Conservation (phyloP, 2,113 vertebrate genomes). For the Pseudopipra pipra region DNA sequence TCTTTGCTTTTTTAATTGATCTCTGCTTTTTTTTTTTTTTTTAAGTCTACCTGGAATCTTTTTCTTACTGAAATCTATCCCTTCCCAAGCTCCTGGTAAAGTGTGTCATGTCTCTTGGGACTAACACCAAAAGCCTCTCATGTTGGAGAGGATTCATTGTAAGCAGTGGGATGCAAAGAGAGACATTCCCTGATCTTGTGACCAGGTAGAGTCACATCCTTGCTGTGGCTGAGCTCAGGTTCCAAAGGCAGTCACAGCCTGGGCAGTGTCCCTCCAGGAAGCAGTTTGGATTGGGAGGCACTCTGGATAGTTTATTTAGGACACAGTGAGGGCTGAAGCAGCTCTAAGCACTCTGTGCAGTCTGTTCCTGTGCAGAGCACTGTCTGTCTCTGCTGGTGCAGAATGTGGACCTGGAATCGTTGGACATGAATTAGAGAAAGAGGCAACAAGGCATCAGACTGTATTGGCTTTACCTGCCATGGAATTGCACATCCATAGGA, state of each 20-base stretch:
- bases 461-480: neutral
- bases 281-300: neutral
- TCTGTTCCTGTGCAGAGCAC: neutral
- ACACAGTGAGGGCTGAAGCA: neutral
- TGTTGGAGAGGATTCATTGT: neutral
- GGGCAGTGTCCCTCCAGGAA: neutral
- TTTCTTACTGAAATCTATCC: neutral
- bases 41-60: neutral
- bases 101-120: neutral
- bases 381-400: neutral
- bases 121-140: neutral
- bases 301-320: neutral
- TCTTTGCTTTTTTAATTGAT: neutral
- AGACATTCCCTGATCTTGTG: neutral
- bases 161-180: neutral
- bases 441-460: neutral
- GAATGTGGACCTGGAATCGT: fast-evolving
- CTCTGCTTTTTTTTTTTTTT: neutral
- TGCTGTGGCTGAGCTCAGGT: neutral
- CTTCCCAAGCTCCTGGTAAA: neutral
- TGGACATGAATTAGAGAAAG: neutral
- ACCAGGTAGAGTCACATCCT: neutral
- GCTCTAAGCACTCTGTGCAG: fast-evolving
- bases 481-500: neutral
- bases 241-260: neutral